Evolutionary conservation across 2,113 vertebrate species (phyloP).

Genomic region (Sturnus vulgaris): DNA sequence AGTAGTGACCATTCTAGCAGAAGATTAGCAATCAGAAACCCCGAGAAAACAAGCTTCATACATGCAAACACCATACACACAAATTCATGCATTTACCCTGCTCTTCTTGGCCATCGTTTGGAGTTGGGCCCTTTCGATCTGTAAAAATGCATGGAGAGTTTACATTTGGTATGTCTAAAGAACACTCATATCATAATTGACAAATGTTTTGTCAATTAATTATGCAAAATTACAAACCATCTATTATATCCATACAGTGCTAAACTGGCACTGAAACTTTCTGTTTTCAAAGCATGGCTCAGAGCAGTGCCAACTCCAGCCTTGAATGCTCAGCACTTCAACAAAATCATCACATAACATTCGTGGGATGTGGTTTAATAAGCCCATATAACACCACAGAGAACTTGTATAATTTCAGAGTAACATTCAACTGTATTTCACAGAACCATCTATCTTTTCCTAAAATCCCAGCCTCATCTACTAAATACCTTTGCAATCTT

Average conservation of each 20-base stretch:
- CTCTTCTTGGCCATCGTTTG: background rate
- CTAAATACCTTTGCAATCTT: background rate
- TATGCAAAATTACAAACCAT: background rate
- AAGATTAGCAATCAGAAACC: background rate
- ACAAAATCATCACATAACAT: background rate
- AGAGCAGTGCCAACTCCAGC: background rate
- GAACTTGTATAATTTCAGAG: background rate
- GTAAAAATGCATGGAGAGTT: background rate
- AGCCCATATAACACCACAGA: background rate
- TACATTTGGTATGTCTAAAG: background rate
- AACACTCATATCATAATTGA: background rate
- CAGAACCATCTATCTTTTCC: background rate
- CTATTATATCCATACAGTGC: background rate
- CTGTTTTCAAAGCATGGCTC: background rate
- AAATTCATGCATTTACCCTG: background rate
- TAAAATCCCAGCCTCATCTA: background rate
- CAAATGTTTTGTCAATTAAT: background rate
- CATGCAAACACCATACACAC: background rate
- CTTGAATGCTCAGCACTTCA: background rate
- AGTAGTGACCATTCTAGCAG: background rate
- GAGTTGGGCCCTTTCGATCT: background rate
- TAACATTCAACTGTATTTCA: background rate
- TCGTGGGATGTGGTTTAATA: background rate
- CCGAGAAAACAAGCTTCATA: background rate
- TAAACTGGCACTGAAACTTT: background rate